Conservation (phyloP, 2,888 invertebrate genomes). For the Amaurobius ferox region DNA sequence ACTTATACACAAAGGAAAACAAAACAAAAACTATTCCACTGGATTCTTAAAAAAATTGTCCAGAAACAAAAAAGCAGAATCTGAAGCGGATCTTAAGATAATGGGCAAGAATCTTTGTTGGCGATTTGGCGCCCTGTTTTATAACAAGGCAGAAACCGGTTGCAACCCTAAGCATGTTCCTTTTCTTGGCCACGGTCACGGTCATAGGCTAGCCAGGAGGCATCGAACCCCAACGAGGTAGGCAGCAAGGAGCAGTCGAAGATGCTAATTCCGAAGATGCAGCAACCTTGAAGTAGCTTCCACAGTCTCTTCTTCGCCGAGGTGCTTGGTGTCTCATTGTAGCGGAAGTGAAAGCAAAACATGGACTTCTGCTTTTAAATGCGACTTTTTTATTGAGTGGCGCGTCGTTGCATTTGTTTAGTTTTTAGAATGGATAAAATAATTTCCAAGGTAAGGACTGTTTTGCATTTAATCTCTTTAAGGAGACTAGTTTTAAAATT, state of each 20-base stretch:
- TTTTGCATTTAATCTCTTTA: no score
- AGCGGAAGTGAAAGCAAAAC: constrained; percentile 19
- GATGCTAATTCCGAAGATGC: constrained; percentile 50
- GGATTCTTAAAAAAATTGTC: neutral
- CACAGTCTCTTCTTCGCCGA: neutral
- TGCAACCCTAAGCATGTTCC: constrained; percentile 33
- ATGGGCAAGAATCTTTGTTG: neutral
- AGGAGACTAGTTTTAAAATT: no score
- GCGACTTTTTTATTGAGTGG: neutral
- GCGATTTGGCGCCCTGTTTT: neutral
- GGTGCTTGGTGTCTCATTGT: neutral
- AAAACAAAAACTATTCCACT: neutral
- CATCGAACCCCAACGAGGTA: constrained; percentile 49
- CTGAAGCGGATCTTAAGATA: constrained; percentile 2
- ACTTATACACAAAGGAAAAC: neutral
- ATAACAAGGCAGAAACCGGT: neutral
- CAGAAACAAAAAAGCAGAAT: neutral
- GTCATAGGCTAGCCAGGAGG: constrained; percentile 58
- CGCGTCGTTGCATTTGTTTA: no score
- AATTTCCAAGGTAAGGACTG: neutral
- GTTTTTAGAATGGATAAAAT: neutral
- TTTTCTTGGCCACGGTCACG: constrained; percentile 62
- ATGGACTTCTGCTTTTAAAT: neutral
- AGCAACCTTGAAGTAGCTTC: neutral
- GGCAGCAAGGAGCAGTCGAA: neutral